phyloP scores from a whole-genome alignment of 1,140 invertebrate species.

The Phenacoccus solenopsis region DNA sequence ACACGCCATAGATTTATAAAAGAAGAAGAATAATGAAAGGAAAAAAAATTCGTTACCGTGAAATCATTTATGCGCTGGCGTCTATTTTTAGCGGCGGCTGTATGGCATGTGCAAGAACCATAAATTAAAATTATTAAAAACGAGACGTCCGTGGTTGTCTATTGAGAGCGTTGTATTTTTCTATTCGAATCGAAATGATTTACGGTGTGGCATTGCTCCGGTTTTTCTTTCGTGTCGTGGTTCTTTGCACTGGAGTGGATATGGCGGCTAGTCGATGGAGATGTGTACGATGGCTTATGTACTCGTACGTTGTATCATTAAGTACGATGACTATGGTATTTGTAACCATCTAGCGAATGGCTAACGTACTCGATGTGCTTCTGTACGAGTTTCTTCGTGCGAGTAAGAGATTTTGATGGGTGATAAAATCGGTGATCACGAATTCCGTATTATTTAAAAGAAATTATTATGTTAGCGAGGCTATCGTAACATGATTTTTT shows the following conservation, averaged over 20 bases:
- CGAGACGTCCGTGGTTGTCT: neutral
- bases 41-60: conserved; percentile 2
- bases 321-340: neutral
- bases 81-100: neutral
- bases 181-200: neutral
- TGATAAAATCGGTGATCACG: no score
- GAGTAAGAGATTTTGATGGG: no score
- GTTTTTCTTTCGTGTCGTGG: neutral
- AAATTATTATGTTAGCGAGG: no score
- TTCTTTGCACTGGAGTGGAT: no score
- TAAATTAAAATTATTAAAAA: neutral
- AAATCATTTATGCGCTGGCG: conserved; percentile 1
- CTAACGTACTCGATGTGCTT: no score
- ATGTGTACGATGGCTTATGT: no score
- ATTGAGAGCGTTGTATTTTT: neutral
- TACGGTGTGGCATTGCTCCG: neutral
- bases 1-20: neutral
- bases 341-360: no score
- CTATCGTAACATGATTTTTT: no score
- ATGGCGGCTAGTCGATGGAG: no score
- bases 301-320: neutral
- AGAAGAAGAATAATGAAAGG: no score
- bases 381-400: no score
- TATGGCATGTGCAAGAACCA: neutral
- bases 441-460: no score